Base-by-base conservation (phyloP, 2,113 vertebrate species). In the Malurus elegans region DNA sequence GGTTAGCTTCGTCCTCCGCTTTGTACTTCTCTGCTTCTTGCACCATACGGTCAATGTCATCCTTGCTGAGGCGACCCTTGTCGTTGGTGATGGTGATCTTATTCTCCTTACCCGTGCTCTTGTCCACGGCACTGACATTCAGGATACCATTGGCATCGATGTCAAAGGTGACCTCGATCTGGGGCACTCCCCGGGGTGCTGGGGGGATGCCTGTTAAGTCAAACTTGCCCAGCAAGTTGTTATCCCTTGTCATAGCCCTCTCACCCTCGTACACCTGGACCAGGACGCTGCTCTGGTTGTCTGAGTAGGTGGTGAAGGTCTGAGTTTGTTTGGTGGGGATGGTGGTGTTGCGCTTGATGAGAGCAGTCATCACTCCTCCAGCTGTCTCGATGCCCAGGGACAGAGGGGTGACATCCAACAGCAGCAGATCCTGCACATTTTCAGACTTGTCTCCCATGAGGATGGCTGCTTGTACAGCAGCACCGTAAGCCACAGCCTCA, bases 271-370 rank as follows among this genome's bases (percentile, higher is more conserved):
- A 98, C 16, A 98, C 98, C 92, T 98, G 98, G 79, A 98, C 98
- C 58, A 98, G 92, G 82, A 98, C 98, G 0, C 98, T 98, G 95
- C 95, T 98, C 96, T 98, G 98, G 96, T 98, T 98, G 96, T 98
- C 98, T 0, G 98, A 98, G 95, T 98, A 98, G 69, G 98, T 98
- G 72, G 98, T 98, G 95, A 98, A 98, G 96, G 97, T 98, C 97
- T 98, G 98, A n/a, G 98, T 98, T 96, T 98, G 98, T 96, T 98
- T 98, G 93, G 98, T 98, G 69, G 98, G 98, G 92, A 98, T 98
- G 45, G 98, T 98, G 64, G 98, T 98, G 97, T 98, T 98, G 29
- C 98, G 97, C 83, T 98, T 98, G 95, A 98, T 98, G 89, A 98
- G 98, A 5, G 98, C 96, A 0, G 98, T 98, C 98, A 98, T 98